Evolutionary conservation across 2,797 vertebrate genomes (phyloP), one percentile per base, ranked within the genome.

Genomic region (Chelonia mydas): DNA sequence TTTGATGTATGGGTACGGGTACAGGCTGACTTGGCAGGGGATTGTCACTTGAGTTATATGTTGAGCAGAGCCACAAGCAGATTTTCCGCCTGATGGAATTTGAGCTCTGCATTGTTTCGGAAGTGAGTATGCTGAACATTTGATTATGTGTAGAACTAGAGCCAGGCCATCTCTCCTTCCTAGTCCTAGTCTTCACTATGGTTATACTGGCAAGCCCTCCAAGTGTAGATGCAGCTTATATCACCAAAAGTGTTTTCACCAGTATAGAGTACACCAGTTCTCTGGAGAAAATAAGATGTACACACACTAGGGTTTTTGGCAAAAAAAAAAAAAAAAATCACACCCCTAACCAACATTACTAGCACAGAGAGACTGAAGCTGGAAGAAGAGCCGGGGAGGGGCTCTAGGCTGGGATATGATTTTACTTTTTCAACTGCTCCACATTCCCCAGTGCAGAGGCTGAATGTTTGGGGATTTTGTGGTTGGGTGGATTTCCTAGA

Each of bases 401-500:
- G 72, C 23, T n/a, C 37, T 45, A 7, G 19, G 25, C 2, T 74
- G 74, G 74, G 27, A 28, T 45, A 25, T 45, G 41, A 77, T 49
- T 77, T 77, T 25, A 77, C 45, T 57, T 57, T 65, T 95, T 51
- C 76, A 89, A 79, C 87, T 65, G 81, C 87, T 94, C 57, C 65
- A 27, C 76, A 50, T 93, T 93, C 87, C 92, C 0, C 0, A 91
- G 57, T 79, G 88, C 47, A 84, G 74, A 77, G 7, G 45, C 45
- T 77, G 45, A 45, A 7, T 77, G 27, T 47, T 27, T 28, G 27
- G 12, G 45, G 87, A 88, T 92, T 86, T 93, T 93, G 76, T 83
- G 93, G 9, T n/a, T 91, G 93, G 91, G 89, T 92, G 89, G 93
- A 84, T 53, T 85, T 37, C 91, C 81, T 91, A 27, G 89, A 96